Conservation (phyloP, 30 jellyfish, hydroid and myxozoan species). For the Aurelia aurita complex sp. Pacific region DNA sequence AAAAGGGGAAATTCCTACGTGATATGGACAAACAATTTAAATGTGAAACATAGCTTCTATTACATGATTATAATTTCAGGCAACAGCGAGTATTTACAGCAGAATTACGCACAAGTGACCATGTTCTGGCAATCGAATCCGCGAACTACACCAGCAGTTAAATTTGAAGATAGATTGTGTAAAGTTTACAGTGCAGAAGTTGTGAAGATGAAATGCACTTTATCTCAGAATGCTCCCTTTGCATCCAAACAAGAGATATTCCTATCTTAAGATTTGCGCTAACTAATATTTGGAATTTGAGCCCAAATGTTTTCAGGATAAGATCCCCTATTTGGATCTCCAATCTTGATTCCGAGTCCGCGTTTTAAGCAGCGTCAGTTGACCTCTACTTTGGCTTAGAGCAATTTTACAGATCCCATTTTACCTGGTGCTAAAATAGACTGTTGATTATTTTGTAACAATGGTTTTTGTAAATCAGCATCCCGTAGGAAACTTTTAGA, state of each 20-base stretch:
- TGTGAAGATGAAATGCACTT: slow-evolving; percentile 14
- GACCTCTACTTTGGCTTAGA: no score
- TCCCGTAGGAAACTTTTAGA: no score
- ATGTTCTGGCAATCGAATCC: slow-evolving; percentile 4
- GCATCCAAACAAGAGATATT: neutral
- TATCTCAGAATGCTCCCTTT: neutral
- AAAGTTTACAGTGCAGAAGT: neutral
- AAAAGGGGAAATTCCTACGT: neutral
- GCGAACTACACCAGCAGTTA: neutral
- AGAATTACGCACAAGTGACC: slow-evolving; percentile 12
- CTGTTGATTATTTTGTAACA: no score
- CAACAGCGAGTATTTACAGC: neutral
- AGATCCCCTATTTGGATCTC: no score
- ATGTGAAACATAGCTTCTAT: neutral
- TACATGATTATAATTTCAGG: neutral
- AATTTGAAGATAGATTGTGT: slow-evolving; percentile 3
- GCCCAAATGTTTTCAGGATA: no score
- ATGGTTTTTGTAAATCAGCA: no score
- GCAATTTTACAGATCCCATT: no score
- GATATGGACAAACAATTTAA: neutral
- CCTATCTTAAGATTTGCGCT: no score
- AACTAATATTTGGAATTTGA: no score
- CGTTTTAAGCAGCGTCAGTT: no score
- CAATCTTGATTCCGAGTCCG: no score
- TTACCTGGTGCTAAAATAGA: no score